These are phyloP conservation scores for Catonia carolina DNA, from an alignment of 2,888 invertebrate species.

Conservation along the genomic window DNA sequence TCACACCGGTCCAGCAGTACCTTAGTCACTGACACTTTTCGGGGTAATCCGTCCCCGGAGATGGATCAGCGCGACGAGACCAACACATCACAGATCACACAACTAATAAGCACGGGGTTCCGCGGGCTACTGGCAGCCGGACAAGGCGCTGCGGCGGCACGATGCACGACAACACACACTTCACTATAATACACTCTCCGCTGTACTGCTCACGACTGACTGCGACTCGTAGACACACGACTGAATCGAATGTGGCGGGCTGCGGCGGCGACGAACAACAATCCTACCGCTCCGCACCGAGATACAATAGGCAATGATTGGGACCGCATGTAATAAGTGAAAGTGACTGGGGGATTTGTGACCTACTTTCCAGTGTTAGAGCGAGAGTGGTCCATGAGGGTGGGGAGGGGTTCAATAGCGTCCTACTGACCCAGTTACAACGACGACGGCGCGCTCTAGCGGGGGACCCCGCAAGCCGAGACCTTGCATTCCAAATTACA, in stretches of 20 bases:
- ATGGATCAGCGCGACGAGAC: conserved; percentile 1
- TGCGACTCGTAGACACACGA: conserved; percentile 1
- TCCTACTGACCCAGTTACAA: conserved; percentile 32
- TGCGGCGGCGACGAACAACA: background rate
- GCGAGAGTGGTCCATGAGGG: conserved; percentile 43
- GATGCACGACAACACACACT: conserved; percentile 4
- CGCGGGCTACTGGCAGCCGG: background rate
- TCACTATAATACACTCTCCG: background rate
- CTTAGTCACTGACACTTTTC: too few relatives aligned
- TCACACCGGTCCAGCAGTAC: conserved; percentile 10
- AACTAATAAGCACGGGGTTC: background rate
- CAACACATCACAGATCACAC: conserved; percentile 7
- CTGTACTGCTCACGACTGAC: background rate
- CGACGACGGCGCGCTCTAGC: background rate
- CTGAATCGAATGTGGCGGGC: background rate
- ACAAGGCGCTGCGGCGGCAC: background rate
- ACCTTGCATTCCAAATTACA: too few relatives aligned
- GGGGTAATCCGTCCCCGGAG: too few relatives aligned
- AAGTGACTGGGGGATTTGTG: conserved; percentile 64
- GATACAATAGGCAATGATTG: conserved; percentile 65
- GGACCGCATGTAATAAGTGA: conserved; percentile 76
- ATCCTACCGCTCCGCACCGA: conserved; percentile 34
- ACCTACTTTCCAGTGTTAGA: conserved; percentile 54
- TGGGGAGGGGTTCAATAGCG: conserved; percentile 28
- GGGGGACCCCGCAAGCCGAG: conserved; percentile 36